Conservation (phyloP, 2,113 vertebrate genomes). For the Takifugu flavidus region DNA sequence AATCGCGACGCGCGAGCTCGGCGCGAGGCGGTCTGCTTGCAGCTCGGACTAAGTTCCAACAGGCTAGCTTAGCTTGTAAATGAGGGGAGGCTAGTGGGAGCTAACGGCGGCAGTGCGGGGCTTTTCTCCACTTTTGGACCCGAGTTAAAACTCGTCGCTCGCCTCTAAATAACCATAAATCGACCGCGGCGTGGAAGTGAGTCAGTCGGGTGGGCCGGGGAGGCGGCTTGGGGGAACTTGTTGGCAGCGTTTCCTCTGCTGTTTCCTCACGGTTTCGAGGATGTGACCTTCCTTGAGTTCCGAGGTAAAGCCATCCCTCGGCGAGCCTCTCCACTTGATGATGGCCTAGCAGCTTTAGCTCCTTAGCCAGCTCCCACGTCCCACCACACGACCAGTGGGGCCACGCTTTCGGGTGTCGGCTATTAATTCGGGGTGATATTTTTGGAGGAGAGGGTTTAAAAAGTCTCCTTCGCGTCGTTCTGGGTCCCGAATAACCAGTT, state of each 20-base stretch:
- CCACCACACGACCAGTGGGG: not conserved
- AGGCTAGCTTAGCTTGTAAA: slow-evolving; percentile 43
- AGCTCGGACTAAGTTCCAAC: slow-evolving; percentile 46
- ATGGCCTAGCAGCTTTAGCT: slow-evolving; percentile 67
- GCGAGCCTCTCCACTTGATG: slow-evolving; percentile 54
- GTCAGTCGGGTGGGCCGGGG: rapidly evolving
- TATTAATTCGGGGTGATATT: not conserved
- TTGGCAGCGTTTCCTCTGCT: slow-evolving; percentile 31
- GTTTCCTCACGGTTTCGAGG: slow-evolving; percentile 60
- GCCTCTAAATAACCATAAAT: not conserved
- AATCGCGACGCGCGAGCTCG: not conserved
- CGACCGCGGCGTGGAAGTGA: no score
- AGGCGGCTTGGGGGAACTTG: slow-evolving; percentile 21
- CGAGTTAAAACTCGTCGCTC: slow-evolving; percentile 30
- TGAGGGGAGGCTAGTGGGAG: slow-evolving; percentile 44
- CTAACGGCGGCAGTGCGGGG: slow-evolving; percentile 30
- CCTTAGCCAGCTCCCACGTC: slow-evolving; percentile 38
- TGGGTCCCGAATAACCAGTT: slow-evolving; percentile 50
- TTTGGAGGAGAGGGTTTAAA: not conserved
- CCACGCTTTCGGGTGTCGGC: not conserved
- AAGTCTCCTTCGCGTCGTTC: not conserved
- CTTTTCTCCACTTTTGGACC: slow-evolving; percentile 50
- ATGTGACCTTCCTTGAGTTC: slow-evolving; percentile 73
- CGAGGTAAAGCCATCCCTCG: slow-evolving; percentile 66
- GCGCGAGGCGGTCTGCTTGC: not conserved